Base-by-base conservation (phyloP, 53 echinoderm and acorn worm species). In the Astropecten irregularis region DNA sequence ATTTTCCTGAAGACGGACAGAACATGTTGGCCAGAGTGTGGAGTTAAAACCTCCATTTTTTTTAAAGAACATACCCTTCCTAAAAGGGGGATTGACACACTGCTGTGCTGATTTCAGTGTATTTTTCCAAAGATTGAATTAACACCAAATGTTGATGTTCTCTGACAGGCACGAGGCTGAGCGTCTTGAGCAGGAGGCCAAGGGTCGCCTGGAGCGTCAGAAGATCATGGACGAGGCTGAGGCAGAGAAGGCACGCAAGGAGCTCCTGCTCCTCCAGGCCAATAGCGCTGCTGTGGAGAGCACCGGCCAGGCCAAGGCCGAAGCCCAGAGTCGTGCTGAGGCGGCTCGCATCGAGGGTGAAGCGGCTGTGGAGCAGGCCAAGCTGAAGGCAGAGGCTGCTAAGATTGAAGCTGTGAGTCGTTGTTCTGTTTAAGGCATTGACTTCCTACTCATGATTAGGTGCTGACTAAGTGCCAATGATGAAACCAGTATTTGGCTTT, bases 151-250 rank as follows among this genome's bases (percentile, higher is more conserved):
- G n/a, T n/a, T n/a, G n/a, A n/a, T n/a, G n/a, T n/a, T n/a, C n/a
- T n/a, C n/a, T n/a, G n/a, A n/a, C n/a, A 96, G 96, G 66, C 96
- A 96, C n/a, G 96, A 96, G 87, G 96, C 96, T 35, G 93, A 96
- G 70, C 91, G 96, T 68, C 83, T 93, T 55, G 93, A 93, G 85
- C 96, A 96, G 50, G 96, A 93, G 67, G 96, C 96, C 53, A 91
- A 89, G 62, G 96, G 96, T 49, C 96, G 96, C 23, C 90, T 96
- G 72, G 96, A 96, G 51, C 89, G 96, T 1, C 96, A 96, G 90
- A 96, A 96, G 87, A 96, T 96, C 71, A 61, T 93, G 65, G 96
- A 96, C 23, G 96, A 96, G 46, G 96, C 96, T 0, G 96, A 96
- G 85, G 96, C 96, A 0, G 96, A 96, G 91, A 96, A 93, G 87